Conservation (phyloP, 35 echinoderm and acorn worm genomes). For the Apostichopus parvimensis region DNA sequence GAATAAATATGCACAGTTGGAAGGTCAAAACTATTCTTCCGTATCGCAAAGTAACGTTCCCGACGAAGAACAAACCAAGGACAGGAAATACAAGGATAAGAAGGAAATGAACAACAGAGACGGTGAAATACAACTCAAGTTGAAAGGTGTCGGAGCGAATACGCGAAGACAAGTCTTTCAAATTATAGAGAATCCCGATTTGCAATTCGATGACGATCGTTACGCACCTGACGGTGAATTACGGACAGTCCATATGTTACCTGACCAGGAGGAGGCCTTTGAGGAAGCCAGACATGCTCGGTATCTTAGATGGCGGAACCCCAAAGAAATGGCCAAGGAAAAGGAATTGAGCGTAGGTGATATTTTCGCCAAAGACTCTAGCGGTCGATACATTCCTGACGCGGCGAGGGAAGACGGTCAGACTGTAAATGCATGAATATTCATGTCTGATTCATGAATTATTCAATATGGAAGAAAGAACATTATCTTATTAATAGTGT, state of each 20-base stretch:
- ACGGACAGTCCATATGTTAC: slow-evolving; percentile 90
- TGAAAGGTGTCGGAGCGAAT: slow-evolving; percentile 50
- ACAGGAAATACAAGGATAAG: too few relatives aligned
- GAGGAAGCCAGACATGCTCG: slow-evolving; percentile 79
- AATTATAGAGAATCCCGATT: slow-evolving; percentile 78
- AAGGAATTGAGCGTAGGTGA: slow-evolving; percentile 55
- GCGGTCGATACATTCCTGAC: slow-evolving; percentile 11
- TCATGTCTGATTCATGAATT: neutral
- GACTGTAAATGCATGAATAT: neutral
- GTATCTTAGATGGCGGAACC: slow-evolving; percentile 81
- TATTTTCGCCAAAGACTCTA: slow-evolving; percentile 66
- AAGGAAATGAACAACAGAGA: slow-evolving; percentile 9
- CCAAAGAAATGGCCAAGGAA: slow-evolving; percentile 45
- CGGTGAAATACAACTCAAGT: slow-evolving; percentile 30
- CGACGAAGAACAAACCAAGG: neutral
- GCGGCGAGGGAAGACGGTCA: neutral
- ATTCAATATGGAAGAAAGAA: too few relatives aligned
- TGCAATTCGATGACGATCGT: slow-evolving; percentile 79
- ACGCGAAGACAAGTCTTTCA: slow-evolving; percentile 55
- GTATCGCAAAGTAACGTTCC: neutral
- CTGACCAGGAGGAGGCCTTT: slow-evolving; percentile 61
- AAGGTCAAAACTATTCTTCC: neutral
- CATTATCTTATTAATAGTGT: too few relatives aligned
- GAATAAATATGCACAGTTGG: slow-evolving; percentile 45
- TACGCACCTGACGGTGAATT: slow-evolving; percentile 89